Base-by-base conservation (phyloP, 2,888 invertebrate species). In the Drosophila nr. fundita region DNA sequence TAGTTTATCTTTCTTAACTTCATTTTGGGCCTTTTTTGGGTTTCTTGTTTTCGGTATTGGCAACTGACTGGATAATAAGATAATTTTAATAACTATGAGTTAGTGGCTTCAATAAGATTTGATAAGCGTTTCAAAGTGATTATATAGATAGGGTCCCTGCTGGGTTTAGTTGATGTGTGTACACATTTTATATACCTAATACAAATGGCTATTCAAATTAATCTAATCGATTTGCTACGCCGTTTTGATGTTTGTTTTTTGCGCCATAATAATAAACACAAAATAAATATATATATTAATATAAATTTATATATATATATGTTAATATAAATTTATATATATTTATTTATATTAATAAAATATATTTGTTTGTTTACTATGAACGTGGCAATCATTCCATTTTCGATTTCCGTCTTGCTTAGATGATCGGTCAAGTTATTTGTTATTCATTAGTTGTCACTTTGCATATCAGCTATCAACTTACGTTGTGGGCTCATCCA, bases 401-500 rank as follows among this genome's bases (percentile, higher is more conserved):
- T 50, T 42, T 27, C 3, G 18, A 58, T 36, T 57, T 49, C 21
- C 58, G 30, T 50, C 27, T 50, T 21, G n/a, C 13, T 24, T 18
- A 10, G 24, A 13, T 27, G 49, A 53, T 70, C 36, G 55, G 71
- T 38, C 36, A 54, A 61, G 18, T 66, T 54, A 27, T 27, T 27
- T 42, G 27, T 48, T 42, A 49, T 53, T 62, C 38, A 63, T 24
- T 55, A 73, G 60, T 53, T 76, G 68, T 66, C 65, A 21, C 53
- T 58, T 54, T 40, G 45, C 60, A 60, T 48, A 49, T 70, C 27
- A 58, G 55, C 27, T 61, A 67, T 59, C 42, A 68, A 94, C 95
- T 94, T 90, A 95, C 95, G 97, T 97, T 11, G 97, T 98, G 50
- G 97, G 97, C 92, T 97, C 97, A 90, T 98, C 97, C 76, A 97